These are phyloP conservation scores for Caranx ignobilis DNA, from an alignment of 2,113 vertebrate genomes.

Conservation along the genomic window DNA sequence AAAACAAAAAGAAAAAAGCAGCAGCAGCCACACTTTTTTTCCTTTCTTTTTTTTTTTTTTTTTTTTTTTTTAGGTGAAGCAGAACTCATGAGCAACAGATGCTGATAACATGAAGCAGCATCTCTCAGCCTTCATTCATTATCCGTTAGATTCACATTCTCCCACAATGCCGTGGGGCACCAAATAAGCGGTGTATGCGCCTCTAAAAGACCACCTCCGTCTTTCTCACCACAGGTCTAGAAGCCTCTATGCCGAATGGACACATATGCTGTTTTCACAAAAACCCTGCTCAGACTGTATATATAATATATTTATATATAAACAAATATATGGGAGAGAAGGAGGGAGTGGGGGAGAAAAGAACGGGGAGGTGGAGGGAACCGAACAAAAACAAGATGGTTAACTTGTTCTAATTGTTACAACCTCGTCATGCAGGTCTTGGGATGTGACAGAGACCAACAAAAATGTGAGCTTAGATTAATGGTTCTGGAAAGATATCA, in stretches of 20 bases:
- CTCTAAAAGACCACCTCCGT: constrained; percentile 75
- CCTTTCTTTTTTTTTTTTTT: constrained; percentile 45
- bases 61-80: constrained; percentile 82
- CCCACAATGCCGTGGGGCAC: constrained; percentile 84
- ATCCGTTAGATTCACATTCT: constrained; percentile 86
- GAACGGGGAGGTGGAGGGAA: constrained; percentile 38
- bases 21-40: constrained; percentile 80
- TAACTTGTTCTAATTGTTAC: constrained; percentile 89
- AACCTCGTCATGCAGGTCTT: constrained; percentile 95
- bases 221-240: constrained; percentile 84
- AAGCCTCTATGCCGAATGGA: constrained; percentile 84
- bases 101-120: constrained; percentile 84
- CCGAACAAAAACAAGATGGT: constrained; percentile 75
- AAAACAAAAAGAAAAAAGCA: constrained; percentile 61
- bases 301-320: constrained; percentile 74
- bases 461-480: constrained; percentile 87
- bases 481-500: constrained; percentile 93
- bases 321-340: constrained; percentile 58
- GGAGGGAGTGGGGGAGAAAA: constrained; percentile 31
- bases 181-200: constrained; percentile 43
- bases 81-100: constrained; percentile 84
- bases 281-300: constrained; percentile 83
- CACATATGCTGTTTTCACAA: constrained; percentile 77
- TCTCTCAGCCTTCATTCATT: constrained; percentile 82
- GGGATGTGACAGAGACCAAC: constrained; percentile 83